Conservation (phyloP, 1,140 invertebrate species). For the Battus philenor region DNA sequence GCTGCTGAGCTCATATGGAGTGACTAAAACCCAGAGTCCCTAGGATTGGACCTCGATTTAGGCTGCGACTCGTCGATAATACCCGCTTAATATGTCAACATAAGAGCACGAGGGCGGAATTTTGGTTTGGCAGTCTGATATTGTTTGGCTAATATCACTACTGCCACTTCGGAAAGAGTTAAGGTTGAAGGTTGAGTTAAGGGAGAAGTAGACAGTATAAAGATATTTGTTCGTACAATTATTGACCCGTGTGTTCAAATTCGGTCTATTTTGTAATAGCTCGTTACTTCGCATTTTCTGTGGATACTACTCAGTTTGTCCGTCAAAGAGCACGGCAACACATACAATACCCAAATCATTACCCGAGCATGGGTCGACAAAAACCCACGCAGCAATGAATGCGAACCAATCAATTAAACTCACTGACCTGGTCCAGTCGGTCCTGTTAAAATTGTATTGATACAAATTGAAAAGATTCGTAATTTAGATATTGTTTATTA, state of each 20-base stretch:
- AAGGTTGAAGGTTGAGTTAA: no score
- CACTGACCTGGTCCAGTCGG: conserved; percentile 16
- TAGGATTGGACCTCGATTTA: no score
- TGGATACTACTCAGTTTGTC: conserved; percentile 21
- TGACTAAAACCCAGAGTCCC: no score
- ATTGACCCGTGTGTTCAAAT: conserved; percentile 8
- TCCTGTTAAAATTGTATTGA: conserved; percentile 24
- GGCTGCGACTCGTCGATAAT: no score
- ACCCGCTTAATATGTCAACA: no score
- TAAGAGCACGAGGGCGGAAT: no score
- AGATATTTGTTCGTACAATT: no score
- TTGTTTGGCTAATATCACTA: no score
- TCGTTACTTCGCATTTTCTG: conserved; percentile 20
- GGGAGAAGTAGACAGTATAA: background rate
- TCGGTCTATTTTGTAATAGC: conserved; percentile 21
- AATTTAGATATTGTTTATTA: conserved; percentile 10
- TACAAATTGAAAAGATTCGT: conserved; percentile 13
- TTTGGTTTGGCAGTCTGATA: no score
- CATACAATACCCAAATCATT: conserved; percentile 18
- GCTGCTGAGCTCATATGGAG: no score
- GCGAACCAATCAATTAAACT: conserved; percentile 16
- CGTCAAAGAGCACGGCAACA: conserved; percentile 16
- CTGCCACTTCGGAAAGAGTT: no score
- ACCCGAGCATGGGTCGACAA: conserved; percentile 11
- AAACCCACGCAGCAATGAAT: conserved; percentile 6